A percentile compares a stretch with the other conserved stretches of the same genome.
Conservation (phyloP, 2,113 vertebrate genomes). For the Channa argus region DNA sequence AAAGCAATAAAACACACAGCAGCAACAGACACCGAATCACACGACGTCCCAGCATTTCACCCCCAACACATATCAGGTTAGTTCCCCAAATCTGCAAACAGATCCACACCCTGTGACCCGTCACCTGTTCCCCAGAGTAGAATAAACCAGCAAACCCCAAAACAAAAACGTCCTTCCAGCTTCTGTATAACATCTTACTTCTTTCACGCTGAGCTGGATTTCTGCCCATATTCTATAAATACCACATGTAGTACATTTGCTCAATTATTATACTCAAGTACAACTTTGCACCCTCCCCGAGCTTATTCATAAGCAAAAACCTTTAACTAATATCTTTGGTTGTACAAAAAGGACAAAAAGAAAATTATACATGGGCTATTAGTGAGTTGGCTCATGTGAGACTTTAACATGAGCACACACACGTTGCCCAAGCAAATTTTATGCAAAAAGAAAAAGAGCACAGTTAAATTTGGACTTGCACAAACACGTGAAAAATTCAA, state of each 20-base stretch:
- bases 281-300: too few relatives aligned
- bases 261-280: too few relatives aligned
- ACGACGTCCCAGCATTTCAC: slow-evolving; percentile 49
- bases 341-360: too few relatives aligned
- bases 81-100: slow-evolving; percentile 60
- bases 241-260: too few relatives aligned
- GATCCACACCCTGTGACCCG: slow-evolving; percentile 37
- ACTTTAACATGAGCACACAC: not conserved
- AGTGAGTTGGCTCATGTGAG: too few relatives aligned
- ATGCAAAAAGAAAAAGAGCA: slow-evolving; percentile 29
- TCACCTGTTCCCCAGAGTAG: slow-evolving; percentile 52
- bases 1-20: slow-evolving; percentile 15
- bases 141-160: slow-evolving; percentile 19
- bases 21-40: slow-evolving; percentile 22
- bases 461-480: slow-evolving; percentile 18
- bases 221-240: too few relatives aligned
- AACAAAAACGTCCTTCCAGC: too few relatives aligned
- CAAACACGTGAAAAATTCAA: slow-evolving; percentile 65
- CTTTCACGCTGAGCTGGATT: too few relatives aligned
- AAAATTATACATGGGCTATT: too few relatives aligned
- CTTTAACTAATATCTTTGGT: too few relatives aligned
- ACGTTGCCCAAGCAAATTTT: not conserved
- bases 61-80: slow-evolving; percentile 55
- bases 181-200: too few relatives aligned
- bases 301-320: too few relatives aligned